phyloP scores from a whole-genome alignment of 2,797 vertebrate genomes.

The Loris lydekkerianus region DNA sequence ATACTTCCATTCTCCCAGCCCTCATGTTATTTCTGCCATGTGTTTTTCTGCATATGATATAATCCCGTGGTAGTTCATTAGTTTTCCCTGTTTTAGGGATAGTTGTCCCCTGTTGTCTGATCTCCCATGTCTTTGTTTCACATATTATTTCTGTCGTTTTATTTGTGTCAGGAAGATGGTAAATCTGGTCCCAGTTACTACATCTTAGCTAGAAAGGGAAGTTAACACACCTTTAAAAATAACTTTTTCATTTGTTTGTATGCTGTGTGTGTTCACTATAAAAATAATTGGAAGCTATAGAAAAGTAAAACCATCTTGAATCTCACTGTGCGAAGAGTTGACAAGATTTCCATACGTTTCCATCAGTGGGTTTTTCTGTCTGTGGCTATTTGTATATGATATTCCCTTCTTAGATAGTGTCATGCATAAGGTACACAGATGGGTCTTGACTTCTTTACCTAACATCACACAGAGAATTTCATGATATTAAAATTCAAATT shows the following conservation, averaged over 20 bases:
- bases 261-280: not conserved
- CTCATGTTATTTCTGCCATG: not conserved
- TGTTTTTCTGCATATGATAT: accelerated
- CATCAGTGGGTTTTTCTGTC: not conserved
- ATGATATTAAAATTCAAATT: not conserved
- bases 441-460: too few relatives aligned
- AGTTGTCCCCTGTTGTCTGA: not conserved
- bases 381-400: too few relatives aligned
- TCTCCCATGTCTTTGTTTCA: not conserved
- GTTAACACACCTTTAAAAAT: not conserved
- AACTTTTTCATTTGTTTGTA: not conserved
- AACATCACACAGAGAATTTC: not conserved
- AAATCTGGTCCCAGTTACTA: not conserved
- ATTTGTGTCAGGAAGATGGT: not conserved
- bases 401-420: too few relatives aligned
- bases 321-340: not conserved
- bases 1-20: not conserved
- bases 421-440: too few relatives aligned
- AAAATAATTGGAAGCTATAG: not conserved
- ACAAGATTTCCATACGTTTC: not conserved
- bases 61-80: too few relatives aligned
- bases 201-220: not conserved
- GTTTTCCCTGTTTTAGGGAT: too few relatives aligned
- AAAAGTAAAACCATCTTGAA: not conserved
- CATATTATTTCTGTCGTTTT: not conserved